Percentiles rank a stretch among this genome's conserved stretches.
Conservation (phyloP, 2,797 vertebrate genomes). For the Parauchenoglanis ngamensis region DNA sequence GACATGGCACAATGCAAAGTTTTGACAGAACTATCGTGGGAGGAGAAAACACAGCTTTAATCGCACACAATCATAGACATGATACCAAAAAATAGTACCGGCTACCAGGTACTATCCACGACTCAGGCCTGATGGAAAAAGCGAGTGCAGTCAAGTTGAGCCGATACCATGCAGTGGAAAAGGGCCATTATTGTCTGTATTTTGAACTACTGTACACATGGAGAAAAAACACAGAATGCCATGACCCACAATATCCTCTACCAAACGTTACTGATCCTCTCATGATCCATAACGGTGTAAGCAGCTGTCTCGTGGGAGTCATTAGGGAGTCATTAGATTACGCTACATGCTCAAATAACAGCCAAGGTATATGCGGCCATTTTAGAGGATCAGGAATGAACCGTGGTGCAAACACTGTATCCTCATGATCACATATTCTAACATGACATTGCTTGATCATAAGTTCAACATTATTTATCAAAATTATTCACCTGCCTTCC, state of each 20-base stretch:
- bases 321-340: background rate
- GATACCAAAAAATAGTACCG: no score
- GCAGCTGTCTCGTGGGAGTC: background rate
- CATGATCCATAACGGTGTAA: background rate
- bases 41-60: no score
- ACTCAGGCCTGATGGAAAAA: no score
- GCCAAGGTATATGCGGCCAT: background rate
- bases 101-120: no score
- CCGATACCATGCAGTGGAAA: no score
- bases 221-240: background rate
- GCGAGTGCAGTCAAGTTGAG: no score
- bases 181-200: no score
- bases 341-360: background rate
- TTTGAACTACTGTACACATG: background rate
- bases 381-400: background rate
- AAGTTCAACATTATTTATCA: background rate
- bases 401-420: background rate
- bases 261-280: background rate
- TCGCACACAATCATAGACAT: no score
- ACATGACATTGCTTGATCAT: background rate
- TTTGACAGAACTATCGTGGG: no score
- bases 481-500: background rate
- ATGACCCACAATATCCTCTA: background rate
- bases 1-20: no score
- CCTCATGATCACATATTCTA: background rate